A percentile compares a stretch with the other conserved stretches of the same genome.
Conservation (phyloP, 2,113 vertebrate genomes). For the Sphaerodactylus townsendi region DNA sequence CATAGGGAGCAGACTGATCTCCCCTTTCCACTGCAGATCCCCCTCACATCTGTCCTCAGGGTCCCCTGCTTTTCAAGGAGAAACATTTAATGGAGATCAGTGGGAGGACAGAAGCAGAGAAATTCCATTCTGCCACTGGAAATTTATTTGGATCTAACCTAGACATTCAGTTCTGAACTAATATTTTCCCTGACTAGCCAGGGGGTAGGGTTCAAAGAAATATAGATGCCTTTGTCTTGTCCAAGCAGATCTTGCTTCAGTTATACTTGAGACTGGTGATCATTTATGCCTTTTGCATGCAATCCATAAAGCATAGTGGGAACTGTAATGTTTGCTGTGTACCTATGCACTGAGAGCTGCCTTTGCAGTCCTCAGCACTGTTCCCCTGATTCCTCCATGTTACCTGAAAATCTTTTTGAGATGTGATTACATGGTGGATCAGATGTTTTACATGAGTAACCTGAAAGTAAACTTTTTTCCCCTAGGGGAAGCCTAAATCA, state of each 20-base stretch:
- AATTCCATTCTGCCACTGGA: no score
- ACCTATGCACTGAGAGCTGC: no score
- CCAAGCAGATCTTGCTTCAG: background rate
- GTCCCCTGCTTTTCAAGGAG: no score
- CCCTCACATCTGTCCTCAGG: no score
- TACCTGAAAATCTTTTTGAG: background rate
- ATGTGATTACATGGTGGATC: background rate
- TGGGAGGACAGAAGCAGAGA: no score
- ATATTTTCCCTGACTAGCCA: background rate
- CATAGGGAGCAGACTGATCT: background rate
- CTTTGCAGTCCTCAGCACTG: background rate
- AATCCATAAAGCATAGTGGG: background rate
- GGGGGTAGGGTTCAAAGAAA: background rate
- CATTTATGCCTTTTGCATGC: background rate
- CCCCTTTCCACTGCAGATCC: no score
- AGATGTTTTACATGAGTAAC: background rate
- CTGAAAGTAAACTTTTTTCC: background rate
- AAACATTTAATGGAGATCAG: no score
- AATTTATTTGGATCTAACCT: no score
- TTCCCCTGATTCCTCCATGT: background rate
- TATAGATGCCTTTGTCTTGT: background rate
- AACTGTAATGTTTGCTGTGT: background rate
- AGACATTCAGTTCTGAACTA: background rate
- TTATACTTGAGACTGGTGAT: background rate
- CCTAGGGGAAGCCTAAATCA: background rate